phyloP scores from a whole-genome alignment of 2,797 vertebrate species.

The Poecilia picta region DNA sequence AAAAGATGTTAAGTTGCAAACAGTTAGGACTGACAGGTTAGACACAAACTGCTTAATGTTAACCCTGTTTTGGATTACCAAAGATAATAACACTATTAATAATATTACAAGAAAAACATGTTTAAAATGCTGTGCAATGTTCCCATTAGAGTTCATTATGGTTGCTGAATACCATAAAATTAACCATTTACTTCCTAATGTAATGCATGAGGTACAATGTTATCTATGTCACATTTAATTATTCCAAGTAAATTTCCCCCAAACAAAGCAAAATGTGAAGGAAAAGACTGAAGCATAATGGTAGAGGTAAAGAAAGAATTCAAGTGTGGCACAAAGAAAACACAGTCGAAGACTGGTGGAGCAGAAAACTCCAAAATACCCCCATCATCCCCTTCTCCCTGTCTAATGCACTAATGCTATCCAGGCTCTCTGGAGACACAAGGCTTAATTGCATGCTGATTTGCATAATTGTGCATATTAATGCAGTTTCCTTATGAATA shows the following conservation, averaged over 20 bases:
- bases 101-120: constrained; percentile 11
- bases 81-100: constrained; percentile 4
- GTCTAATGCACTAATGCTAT: constrained; percentile 87
- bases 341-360: constrained; percentile 80
- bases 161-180: constrained; percentile 61
- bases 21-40: constrained; percentile 14
- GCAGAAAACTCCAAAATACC: constrained; percentile 86
- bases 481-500: constrained; percentile 91
- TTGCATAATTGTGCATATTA: constrained; percentile 99
- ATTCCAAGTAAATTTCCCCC: constrained; percentile 26
- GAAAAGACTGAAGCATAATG: constrained; percentile 39
- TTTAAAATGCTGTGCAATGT: constrained; percentile 42
- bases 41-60: constrained; percentile 16
- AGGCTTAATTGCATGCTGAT: constrained; percentile 95
- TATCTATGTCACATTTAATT: constrained; percentile 41
- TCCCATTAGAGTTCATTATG: constrained; percentile 57
- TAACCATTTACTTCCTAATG: constrained; percentile 55
- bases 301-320: constrained; percentile 66
- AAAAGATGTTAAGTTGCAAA: constrained; percentile 22
- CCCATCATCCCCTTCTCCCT: constrained; percentile 82
- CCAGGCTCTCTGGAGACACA: constrained; percentile 86
- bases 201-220: constrained; percentile 52
- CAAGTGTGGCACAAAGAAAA: constrained; percentile 69
- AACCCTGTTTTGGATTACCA: not conserved
- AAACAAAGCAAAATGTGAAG: constrained; percentile 32